Evolutionary conservation across 2,113 vertebrate genomes (phyloP).

Genomic region (Erythrolamprus reginae): DNA sequence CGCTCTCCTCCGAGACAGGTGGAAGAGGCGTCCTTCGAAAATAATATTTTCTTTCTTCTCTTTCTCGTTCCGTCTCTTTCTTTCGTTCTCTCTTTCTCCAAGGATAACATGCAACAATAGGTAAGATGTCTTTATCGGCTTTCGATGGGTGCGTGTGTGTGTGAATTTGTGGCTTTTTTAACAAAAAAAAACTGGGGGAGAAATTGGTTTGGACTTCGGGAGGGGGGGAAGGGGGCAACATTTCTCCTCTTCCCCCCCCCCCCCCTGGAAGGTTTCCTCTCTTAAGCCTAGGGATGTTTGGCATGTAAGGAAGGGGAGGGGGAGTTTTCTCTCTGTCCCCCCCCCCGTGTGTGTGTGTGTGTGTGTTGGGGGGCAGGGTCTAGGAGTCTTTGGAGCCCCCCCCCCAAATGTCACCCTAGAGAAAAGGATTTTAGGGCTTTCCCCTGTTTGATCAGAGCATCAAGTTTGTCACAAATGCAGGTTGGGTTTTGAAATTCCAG

Average conservation of each 20-base stretch:
- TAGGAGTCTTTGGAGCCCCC: not conserved
- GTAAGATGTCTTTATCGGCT: constrained; percentile 24
- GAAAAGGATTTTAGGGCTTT: not conserved
- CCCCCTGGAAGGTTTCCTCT: not conserved
- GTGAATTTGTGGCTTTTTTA: too few relatives aligned
- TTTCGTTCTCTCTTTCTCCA: not conserved
- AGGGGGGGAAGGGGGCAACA: too few relatives aligned
- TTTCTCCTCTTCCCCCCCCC: too few relatives aligned
- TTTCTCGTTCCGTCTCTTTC: too few relatives aligned
- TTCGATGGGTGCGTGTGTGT: too few relatives aligned
- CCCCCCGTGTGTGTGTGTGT: too few relatives aligned
- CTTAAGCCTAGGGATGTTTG: not conserved
- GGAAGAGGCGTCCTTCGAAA: not conserved
- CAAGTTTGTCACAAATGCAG: not conserved
- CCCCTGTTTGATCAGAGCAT: not conserved
- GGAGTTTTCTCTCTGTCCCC: too few relatives aligned
- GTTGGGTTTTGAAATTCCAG: not conserved
- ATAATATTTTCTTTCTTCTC: not conserved
- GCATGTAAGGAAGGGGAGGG: not conserved
- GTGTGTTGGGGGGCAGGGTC: not conserved
- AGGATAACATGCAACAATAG: not conserved
- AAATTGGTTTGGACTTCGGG: not conserved
- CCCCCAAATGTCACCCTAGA: too few relatives aligned
- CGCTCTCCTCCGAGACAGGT: not conserved
- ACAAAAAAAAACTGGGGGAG: too few relatives aligned